Evolutionary conservation across 2,113 vertebrate species (phyloP).

Genomic region (Phyllostomus hastatus): DNA sequence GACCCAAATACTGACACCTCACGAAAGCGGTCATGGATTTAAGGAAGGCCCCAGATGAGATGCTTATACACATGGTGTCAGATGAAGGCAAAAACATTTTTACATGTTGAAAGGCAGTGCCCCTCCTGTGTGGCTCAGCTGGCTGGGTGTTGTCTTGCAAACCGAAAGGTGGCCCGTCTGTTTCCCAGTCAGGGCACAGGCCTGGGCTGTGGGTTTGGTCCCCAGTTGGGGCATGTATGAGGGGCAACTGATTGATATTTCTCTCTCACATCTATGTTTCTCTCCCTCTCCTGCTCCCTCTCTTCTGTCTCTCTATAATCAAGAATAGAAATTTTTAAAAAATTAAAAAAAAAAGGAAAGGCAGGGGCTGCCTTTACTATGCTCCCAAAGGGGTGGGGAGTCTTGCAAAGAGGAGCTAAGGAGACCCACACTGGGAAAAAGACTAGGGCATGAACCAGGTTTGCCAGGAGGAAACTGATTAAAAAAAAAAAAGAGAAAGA

Average conservation of each 20-base stretch:
- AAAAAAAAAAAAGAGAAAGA: background rate
- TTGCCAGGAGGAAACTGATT: background rate
- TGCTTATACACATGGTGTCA: background rate
- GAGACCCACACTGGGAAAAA: background rate
- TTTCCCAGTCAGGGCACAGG: too few species aligned
- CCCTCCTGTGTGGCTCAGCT: too few species aligned
- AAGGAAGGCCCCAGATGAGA: background rate
- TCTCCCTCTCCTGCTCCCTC: too few species aligned
- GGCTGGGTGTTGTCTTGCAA: too few species aligned
- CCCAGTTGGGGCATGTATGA: too few species aligned
- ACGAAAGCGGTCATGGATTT: background rate
- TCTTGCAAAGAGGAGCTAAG: background rate
- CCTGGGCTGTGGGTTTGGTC: too few species aligned
- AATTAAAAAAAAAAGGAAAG: background rate
- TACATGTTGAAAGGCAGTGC: background rate
- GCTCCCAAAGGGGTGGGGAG: background rate
- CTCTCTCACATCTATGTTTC: too few species aligned
- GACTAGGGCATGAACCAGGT: background rate
- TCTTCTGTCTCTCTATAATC: too few species aligned
- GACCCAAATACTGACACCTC: background rate
- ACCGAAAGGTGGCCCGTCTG: too few species aligned
- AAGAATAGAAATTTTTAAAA: too few species aligned
- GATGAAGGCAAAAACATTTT: background rate
- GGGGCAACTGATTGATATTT: too few species aligned
- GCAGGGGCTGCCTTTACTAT: background rate